Evolutionary conservation across 1,140 invertebrate species (phyloP), one percentile per base, ranked within the genome.

Genomic region (Drosophila bocqueti): DNA sequence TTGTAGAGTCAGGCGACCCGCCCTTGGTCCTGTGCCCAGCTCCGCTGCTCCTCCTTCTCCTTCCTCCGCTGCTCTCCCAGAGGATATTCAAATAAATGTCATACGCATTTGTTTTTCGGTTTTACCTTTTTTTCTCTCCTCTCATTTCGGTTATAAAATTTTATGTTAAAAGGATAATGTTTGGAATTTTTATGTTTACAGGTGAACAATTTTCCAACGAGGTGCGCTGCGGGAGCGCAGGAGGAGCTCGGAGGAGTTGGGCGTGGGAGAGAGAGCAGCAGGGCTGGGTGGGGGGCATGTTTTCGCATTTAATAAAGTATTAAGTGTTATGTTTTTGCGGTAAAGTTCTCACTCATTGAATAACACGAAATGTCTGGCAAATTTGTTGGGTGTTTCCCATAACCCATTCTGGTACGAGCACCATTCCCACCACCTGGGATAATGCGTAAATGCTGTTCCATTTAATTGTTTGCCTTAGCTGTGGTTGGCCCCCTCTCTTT

Each of bases 131-230:
- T 54, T 55, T 55, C 58, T 49, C 45, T 57, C 45, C 49, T 62
- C 57, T 55, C 71, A 74, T 75, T 80, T 62, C 36, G 77, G 69
- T 75, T 90, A 90, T 90, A 90, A 90, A 90, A 90, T 90, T 90
- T 90, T 90, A 90, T 90, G 85, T 90, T 90, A 90, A 90, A 90
- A 90, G 85, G 82, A 90, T 90, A 90, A 90, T 90, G 85, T 90
- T 90, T 91, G 66, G 71, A 90, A 90, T 80, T 90, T 90, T 90
- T 90, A 90, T 90, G 85, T 90, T 80, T 90, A 85, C 85, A 90
- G 86, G 86, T 90, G 79, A 90, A 68, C 85, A 90, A 89, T 90
- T 90, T 87, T 81, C 65, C 84, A 83, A 67, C 76, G 68, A 78
- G 73, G 61, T 69, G 71, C 60, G 59, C 43, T 31, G 52, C 43